Evolutionary conservation across 2,888 invertebrate species (phyloP), one percentile per base, ranked within the genome.

Genomic region (Coleophora flavipennella): DNA sequence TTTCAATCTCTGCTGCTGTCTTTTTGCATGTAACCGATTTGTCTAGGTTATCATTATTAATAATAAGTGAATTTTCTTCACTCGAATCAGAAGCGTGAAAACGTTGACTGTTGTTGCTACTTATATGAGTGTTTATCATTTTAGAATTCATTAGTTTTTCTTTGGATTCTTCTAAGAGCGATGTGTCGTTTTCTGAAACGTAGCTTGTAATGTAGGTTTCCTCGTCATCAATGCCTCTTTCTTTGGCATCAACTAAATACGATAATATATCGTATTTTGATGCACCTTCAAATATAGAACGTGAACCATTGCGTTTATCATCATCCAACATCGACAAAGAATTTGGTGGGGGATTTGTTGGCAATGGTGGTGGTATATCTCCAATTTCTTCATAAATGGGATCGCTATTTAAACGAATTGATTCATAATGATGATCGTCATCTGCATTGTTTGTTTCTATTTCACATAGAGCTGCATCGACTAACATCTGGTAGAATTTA

Each of bases 181-280:
- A 67, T 34, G 86, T 78, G 50, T 84, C 85, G 46, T 72, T 81
- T 33, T 87, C 85, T 57, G 80, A 85, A 33, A 74, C 84, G 50
- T 89, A 88, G 53, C 76, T 88, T 51, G 87, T 91, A 20, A 89
- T 89, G 51, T 91, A 91, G n/a, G 87, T 85, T 62, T 91, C 91
- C 74, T 91, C 91, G 41, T 89, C 86, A 51, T 89, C 88, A 41
- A 91, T 87, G 4, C 91, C 91, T 47, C 91, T 85, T 69, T 92
- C 92, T 76, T 93, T 92, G 44, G 94, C 93, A 67, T 94, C 95
- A 44, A 95, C 95, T 48, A 96, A 84, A 62, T 95, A 96, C 44
- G 93, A 94, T 37, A 96, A 85, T 56, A 96, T 93, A 60, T 96
- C 95, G 59, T 95, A 94, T 67, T 95, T 95, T 10, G 94, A 93